A percentile compares a stretch with the other conserved stretches of the same genome.
These are phyloP conservation scores for Globodera rostochiensis DNA, from an alignment of 1,140 invertebrate species.

Conservation along the genomic window DNA sequence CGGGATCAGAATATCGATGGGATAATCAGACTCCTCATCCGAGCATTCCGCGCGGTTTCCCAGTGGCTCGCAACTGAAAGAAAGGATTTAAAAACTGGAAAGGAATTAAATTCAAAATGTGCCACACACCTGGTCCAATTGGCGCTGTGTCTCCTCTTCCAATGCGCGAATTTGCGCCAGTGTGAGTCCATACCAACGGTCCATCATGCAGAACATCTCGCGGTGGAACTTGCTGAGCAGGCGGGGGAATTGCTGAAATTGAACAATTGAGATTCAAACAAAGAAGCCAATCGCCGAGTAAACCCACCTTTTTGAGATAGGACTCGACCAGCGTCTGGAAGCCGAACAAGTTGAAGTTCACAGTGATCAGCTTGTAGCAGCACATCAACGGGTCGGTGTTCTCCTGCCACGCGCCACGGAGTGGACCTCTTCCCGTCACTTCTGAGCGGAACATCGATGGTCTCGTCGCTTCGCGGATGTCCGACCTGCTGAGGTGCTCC, in stretches of 20 bases:
- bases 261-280: background rate
- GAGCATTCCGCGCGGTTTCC: no score
- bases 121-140: no score
- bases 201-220: constrained; percentile 96
- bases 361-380: constrained; percentile 94
- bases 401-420: constrained; percentile 79
- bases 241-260: constrained; percentile 78
- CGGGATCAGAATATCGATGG: no score
- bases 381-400: constrained; percentile 86
- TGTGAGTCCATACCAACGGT: constrained; percentile 89
- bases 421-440: constrained; percentile 90
- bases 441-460: constrained; percentile 85
- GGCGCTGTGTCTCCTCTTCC: no score
- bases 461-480: constrained; percentile 88
- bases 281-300: constrained; percentile 7
- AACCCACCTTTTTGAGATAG: constrained; percentile 80
- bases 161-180: constrained; percentile 80
- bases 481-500: constrained; percentile 38
- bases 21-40: no score
- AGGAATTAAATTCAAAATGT: no score
- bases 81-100: no score
- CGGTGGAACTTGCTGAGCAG: constrained; percentile 96
- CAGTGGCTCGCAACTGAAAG: no score
- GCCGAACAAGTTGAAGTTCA: constrained; percentile 99
- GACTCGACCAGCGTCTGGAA: constrained; percentile 89